Conservation (phyloP, 2,113 vertebrate species). For the Callaeas wilsoni region DNA sequence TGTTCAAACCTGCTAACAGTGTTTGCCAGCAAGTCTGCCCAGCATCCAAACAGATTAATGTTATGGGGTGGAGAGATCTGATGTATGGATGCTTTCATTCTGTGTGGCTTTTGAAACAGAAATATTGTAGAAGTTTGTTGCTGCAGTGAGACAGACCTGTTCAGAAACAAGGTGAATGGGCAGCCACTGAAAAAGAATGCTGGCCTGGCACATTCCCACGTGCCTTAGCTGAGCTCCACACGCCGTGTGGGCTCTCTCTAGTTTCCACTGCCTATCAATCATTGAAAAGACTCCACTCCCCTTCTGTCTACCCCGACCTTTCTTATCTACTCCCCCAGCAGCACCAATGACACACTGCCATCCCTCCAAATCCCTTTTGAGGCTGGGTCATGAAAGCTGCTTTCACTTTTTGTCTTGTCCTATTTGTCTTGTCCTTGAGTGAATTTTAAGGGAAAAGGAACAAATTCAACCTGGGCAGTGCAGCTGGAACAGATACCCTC, state of each 20-base stretch:
- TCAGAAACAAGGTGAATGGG: conserved; percentile 5
- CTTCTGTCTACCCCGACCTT: not conserved
- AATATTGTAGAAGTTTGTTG: not conserved
- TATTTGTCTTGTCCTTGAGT: not conserved
- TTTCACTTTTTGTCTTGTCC: not conserved
- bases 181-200: conserved; percentile 25
- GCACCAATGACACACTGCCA: not conserved
- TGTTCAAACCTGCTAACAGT: not conserved
- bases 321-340: not conserved
- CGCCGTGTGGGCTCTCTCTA: not conserved
- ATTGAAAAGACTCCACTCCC: not conserved
- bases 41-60: not conserved
- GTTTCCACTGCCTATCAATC: not conserved
- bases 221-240: not conserved
- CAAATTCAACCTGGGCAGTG: not conserved
- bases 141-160: not conserved
- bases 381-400: not conserved
- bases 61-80: not conserved
- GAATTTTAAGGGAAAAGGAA: not conserved
- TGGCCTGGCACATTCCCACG: not conserved
- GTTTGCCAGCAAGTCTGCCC: not conserved
- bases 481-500: not conserved
- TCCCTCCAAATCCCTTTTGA: not conserved
- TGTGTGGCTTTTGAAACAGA: not conserved
- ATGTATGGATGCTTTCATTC: not conserved